A percentile compares a stretch with the other conserved stretches of the same genome.
phyloP scores from a whole-genome alignment of 1,140 invertebrate species.

The Papilio dardanus region DNA sequence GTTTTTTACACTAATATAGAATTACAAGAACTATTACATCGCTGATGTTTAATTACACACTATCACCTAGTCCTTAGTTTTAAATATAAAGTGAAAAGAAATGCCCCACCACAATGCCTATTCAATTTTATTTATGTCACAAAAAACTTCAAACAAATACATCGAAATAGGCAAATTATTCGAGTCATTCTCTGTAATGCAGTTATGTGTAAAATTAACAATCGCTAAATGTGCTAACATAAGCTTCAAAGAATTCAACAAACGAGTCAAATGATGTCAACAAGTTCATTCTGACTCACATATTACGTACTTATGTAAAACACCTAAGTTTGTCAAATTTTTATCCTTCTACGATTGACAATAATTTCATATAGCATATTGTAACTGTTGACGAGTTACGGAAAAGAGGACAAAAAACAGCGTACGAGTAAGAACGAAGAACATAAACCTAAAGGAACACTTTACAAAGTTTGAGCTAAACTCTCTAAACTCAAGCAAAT shows the following conservation, averaged over 20 bases:
- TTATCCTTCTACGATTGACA: too few species aligned
- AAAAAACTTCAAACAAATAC: background rate
- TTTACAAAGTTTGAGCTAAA: too few species aligned
- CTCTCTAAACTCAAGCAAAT: too few species aligned
- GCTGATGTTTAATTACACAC: too few species aligned
- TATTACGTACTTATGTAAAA: background rate
- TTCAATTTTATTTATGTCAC: constrained; percentile 5
- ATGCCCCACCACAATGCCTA: background rate
- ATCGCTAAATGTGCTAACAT: background rate
- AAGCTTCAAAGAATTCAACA: constrained; percentile 15
- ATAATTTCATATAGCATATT: too few species aligned
- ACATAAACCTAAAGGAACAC: too few species aligned
- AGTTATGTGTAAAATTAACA: constrained; percentile 13
- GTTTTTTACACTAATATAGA: too few species aligned
- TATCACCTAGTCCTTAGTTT: too few species aligned
- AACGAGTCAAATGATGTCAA: constrained; percentile 4
- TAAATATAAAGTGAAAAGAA: background rate
- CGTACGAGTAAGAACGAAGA: too few species aligned
- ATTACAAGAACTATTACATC: too few species aligned
- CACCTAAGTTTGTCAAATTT: background rate
- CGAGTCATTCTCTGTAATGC: background rate
- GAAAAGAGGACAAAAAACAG: too few species aligned
- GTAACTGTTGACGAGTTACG: too few species aligned
- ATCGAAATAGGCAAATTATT: constrained; percentile 16
- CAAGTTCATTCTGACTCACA: background rate